A percentile compares a stretch with the other conserved stretches of the same genome.
Evolutionary conservation across 2,888 invertebrate species (phyloP).

Genomic region (Eilema griseolum): DNA sequence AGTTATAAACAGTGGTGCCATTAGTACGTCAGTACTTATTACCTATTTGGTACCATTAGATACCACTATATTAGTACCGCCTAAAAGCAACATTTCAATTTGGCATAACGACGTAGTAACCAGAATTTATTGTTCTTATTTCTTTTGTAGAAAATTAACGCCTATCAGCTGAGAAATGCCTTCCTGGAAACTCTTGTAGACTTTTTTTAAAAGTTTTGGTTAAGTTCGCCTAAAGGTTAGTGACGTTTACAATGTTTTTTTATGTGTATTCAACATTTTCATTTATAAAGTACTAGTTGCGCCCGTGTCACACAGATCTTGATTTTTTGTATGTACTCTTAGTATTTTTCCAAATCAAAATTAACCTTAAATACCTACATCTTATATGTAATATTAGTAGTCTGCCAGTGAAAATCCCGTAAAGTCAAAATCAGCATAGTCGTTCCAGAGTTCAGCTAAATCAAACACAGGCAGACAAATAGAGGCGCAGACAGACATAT

Average conservation of each 20-base stretch:
- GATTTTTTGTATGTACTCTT: too few species aligned
- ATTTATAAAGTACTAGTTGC: background rate
- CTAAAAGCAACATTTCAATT: slow-evolving; percentile 41
- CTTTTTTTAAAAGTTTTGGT: slow-evolving; percentile 54
- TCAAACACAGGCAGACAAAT: too few species aligned
- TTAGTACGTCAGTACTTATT: too few species aligned
- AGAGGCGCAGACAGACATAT: too few species aligned
- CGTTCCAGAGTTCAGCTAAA: too few species aligned
- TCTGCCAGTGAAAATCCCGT: too few species aligned
- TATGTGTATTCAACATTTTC: background rate
- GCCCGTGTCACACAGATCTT: too few species aligned
- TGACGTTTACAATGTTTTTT: background rate
- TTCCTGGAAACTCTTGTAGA: slow-evolving; percentile 46
- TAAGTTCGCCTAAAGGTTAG: slow-evolving; percentile 31
- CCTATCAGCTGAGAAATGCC: slow-evolving; percentile 48
- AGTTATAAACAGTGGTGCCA: slow-evolving; percentile 12
- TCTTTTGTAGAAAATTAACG: slow-evolving; percentile 53
- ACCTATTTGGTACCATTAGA: slow-evolving; percentile 16
- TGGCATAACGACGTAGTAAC: slow-evolving; percentile 44
- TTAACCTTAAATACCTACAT: too few species aligned
- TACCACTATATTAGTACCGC: slow-evolving; percentile 23
- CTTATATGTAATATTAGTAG: too few species aligned
- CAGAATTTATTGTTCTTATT: slow-evolving; percentile 47
- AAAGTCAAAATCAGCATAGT: too few species aligned
- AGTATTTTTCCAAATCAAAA: too few species aligned